phyloP scores from a whole-genome alignment of 2,797 vertebrate genomes.

The Tarsius wallacei region DNA sequence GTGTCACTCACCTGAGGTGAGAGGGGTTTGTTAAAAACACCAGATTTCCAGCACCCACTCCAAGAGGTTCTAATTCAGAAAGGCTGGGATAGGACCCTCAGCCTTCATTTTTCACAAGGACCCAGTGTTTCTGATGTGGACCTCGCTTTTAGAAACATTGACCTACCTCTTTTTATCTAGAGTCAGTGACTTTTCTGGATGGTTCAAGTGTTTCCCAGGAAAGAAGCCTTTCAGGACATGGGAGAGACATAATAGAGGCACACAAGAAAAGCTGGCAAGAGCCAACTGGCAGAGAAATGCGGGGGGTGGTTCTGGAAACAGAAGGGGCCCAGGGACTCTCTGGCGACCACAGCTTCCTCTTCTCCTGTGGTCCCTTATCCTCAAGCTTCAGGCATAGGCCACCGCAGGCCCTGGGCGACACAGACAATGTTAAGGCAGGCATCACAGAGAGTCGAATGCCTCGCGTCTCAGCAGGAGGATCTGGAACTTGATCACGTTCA shows the following conservation, averaged over 20 bases:
- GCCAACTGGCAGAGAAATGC: neutral
- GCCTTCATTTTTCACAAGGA: conserved; percentile 5
- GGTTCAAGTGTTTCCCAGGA: conserved; percentile 46
- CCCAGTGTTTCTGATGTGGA: neutral
- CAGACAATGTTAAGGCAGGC: neutral
- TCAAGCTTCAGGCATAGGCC: neutral
- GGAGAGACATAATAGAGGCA: neutral
- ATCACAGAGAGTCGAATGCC: neutral
- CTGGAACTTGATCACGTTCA: conserved; percentile 28
- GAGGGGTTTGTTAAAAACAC: neutral
- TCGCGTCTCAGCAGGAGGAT: neutral
- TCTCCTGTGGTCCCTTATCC: neutral
- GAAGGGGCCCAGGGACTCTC: neutral
- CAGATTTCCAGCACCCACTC: neutral
- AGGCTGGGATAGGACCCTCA: neutral
- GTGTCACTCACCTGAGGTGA: neutral
- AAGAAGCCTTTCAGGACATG: conserved; percentile 49
- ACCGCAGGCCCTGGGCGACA: neutral
- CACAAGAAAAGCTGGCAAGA: conserved; percentile 50
- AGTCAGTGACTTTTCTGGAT: neutral
- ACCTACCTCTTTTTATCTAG: conserved; percentile 36
- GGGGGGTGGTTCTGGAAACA: neutral
- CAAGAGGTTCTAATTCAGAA: neutral
- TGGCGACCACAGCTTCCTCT: neutral
- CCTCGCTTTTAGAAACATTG: conserved; percentile 22